Percentiles rank a stretch among this genome's conserved stretches.
Evolutionary conservation across 2,113 vertebrate genomes (phyloP).

Genomic region (Anguilla japonica): DNA sequence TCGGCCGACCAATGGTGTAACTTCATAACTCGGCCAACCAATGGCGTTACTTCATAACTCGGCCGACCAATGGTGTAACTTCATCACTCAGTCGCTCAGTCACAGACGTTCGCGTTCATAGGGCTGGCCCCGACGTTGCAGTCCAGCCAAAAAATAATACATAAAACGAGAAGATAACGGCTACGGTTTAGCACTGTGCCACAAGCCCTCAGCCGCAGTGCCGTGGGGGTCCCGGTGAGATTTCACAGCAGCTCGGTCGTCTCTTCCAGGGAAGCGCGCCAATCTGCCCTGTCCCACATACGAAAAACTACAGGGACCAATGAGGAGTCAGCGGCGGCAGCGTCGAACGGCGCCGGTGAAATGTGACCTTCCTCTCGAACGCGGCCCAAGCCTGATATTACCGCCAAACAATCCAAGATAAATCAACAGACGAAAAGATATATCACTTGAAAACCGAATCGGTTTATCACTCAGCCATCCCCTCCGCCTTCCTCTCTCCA

Average conservation of each 20-base stretch:
- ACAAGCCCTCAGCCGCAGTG: slow-evolving; percentile 37
- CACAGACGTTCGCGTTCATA: too few species aligned
- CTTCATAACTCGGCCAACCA: too few species aligned
- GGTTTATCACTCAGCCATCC: too few species aligned
- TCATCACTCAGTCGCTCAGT: too few species aligned
- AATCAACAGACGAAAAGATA: background rate
- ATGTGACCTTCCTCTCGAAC: background rate
- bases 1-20: too few species aligned
- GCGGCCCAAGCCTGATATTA: background rate
- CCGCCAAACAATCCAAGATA: background rate
- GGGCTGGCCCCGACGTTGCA: too few species aligned
- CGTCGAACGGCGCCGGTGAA: background rate
- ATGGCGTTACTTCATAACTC: too few species aligned
- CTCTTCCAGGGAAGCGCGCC: slow-evolving; percentile 43
- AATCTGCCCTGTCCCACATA: slow-evolving; percentile 59
- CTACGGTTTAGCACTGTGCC: background rate
- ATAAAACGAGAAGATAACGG: too few species aligned
- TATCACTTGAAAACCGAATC: background rate
- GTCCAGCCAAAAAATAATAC: too few species aligned
- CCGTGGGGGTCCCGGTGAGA: slow-evolving; percentile 49
- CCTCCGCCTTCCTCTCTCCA: too few species aligned
- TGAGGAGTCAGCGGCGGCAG: background rate
- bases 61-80: too few species aligned
- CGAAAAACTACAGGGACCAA: slow-evolving; percentile 39
- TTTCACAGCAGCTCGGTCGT: slow-evolving; percentile 28